These are phyloP conservation scores for Drosophila meridionalis DNA, from an alignment of 2,888 invertebrate species.

Conservation along the genomic window DNA sequence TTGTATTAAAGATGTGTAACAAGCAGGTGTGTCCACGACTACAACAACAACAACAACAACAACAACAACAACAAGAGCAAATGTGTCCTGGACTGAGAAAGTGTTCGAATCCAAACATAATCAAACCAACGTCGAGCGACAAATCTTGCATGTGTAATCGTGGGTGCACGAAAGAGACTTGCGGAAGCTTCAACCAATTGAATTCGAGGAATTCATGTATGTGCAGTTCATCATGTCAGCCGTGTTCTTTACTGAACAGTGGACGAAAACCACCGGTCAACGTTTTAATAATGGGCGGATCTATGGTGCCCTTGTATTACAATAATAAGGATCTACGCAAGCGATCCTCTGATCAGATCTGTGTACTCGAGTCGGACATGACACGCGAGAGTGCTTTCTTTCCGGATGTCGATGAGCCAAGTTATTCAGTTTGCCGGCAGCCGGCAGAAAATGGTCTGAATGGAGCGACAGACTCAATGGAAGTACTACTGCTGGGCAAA, in stretches of 20 bases:
- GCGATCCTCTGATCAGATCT: slow-evolving; percentile 35
- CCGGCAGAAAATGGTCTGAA: slow-evolving; percentile 1
- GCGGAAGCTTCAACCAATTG: background rate
- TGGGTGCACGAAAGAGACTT: background rate
- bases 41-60: background rate
- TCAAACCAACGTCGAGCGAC: background rate
- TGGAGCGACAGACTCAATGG: slow-evolving; percentile 16
- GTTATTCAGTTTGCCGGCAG: slow-evolving; percentile 41
- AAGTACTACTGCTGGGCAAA: slow-evolving; percentile 40
- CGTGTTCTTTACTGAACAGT: background rate
- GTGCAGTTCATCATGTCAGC: background rate
- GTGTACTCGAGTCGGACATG: slow-evolving; percentile 56
- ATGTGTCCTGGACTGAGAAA: background rate
- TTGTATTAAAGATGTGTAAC: background rate
- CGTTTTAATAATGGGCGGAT: slow-evolving; percentile 43
- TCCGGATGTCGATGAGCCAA: slow-evolving; percentile 45
- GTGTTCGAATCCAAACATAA: too few species aligned
- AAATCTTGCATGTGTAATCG: background rate
- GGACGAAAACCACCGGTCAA: slow-evolving; percentile 18
- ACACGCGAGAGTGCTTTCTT: slow-evolving; percentile 46
- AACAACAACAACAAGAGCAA: background rate
- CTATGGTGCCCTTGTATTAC: slow-evolving; percentile 37
- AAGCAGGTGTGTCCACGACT: background rate
- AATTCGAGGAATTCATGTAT: background rate
- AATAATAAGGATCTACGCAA: background rate